These are phyloP conservation scores for Gonocerus acuteangulatus DNA, from an alignment of 2,888 invertebrate species.

Conservation along the genomic window DNA sequence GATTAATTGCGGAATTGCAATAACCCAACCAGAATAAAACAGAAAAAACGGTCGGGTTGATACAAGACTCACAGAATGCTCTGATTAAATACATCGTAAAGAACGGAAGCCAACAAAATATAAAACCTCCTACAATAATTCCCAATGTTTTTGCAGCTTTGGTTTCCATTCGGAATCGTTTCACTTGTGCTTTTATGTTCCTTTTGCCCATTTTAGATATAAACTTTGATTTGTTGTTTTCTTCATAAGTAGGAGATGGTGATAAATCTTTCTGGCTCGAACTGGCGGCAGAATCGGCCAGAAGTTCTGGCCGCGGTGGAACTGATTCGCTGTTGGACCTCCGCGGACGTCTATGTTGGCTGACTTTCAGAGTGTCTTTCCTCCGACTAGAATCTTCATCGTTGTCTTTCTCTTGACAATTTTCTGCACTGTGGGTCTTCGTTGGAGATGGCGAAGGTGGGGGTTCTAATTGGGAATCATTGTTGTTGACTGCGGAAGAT, in stretches of 20 bases:
- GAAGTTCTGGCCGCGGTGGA: constrained; percentile 44
- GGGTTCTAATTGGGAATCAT: constrained; percentile 6
- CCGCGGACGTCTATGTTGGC: constrained; percentile 42
- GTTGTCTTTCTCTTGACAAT: constrained; percentile 50
- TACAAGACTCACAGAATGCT: constrained; percentile 80
- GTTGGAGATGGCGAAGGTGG: constrained; percentile 38
- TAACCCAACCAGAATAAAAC: constrained; percentile 96
- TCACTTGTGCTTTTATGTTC: constrained; percentile 85
- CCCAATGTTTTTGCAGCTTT: constrained; percentile 95
- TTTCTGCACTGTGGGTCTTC: constrained; percentile 41
- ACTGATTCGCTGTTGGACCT: constrained; percentile 50
- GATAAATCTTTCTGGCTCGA: constrained; percentile 38
- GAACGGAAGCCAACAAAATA: constrained; percentile 94
- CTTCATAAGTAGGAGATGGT: constrained; percentile 41
- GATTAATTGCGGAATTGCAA: constrained; percentile 93
- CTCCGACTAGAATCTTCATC: constrained; percentile 43
- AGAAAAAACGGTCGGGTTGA: constrained; percentile 76
- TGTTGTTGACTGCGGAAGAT: constrained; percentile 37
- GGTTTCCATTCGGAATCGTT: constrained; percentile 88
- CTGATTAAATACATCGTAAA: constrained; percentile 88
- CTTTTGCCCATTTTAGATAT: constrained; percentile 71
- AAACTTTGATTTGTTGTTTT: constrained; percentile 43
- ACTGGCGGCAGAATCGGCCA: constrained; percentile 36
- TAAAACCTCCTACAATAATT: constrained; percentile 94
- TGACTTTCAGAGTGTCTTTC: constrained; percentile 43